Conservation (phyloP, 2,797 vertebrate genomes). For the Tapirus indicus region DNA sequence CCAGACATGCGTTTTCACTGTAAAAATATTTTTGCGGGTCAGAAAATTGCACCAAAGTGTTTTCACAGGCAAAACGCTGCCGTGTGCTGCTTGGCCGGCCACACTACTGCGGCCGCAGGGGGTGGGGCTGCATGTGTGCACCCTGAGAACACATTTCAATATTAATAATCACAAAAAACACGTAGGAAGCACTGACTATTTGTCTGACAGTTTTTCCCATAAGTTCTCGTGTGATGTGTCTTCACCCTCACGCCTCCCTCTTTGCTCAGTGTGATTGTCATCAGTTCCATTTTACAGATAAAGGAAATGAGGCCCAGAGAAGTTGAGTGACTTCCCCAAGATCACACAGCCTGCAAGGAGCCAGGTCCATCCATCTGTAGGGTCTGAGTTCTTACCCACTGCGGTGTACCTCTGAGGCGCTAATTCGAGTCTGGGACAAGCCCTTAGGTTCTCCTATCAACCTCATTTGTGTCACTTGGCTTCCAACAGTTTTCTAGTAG, state of each 20-base stretch:
- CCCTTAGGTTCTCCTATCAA: neutral
- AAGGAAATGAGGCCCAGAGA: neutral
- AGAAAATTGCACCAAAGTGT: constrained; percentile 74
- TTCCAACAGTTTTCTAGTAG: neutral
- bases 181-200: accelerated
- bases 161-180: neutral
- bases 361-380: neutral
- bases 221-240: accelerated
- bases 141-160: accelerated
- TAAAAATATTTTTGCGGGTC: constrained; percentile 77
- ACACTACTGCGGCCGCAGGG: neutral
- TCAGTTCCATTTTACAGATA: neutral
- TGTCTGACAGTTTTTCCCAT: no score
- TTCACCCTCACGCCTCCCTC: no score
- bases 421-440: neutral
- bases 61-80: constrained; percentile 65
- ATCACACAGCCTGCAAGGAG: neutral
- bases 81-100: neutral
- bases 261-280: neutral
- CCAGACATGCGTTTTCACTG: constrained; percentile 51
- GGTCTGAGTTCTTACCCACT: no score
- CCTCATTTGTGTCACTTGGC: neutral
- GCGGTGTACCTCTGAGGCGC: no score
- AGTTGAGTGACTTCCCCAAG: neutral
- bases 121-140: accelerated